These are phyloP conservation scores for Eristalis tenax DNA, from an alignment of 2,888 invertebrate species.

Conservation along the genomic window DNA sequence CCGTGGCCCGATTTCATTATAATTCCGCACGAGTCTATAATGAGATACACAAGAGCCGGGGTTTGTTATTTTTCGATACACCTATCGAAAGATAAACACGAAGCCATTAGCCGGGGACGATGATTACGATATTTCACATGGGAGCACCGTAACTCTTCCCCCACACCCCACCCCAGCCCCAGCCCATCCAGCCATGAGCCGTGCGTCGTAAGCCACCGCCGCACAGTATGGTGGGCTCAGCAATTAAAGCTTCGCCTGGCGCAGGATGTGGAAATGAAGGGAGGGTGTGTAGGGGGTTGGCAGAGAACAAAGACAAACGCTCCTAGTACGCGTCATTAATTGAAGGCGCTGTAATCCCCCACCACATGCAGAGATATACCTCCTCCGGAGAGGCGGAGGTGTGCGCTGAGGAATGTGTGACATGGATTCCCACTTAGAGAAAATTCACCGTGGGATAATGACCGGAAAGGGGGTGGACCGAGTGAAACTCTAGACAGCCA, in stretches of 20 bases:
- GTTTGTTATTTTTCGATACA: neutral
- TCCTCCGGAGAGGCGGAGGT: neutral
- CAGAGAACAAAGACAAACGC: neutral
- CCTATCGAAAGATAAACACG: neutral
- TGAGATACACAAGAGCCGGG: conserved; percentile 17
- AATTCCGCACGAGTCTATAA: conserved; percentile 36
- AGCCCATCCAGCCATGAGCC: neutral
- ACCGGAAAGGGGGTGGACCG: neutral
- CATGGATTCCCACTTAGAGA: neutral
- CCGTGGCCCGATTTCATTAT: conserved; percentile 13
- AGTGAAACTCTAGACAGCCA: neutral
- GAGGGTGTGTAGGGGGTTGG: neutral
- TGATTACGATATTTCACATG: neutral
- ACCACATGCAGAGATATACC: neutral
- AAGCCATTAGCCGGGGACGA: neutral
- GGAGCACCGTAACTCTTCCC: neutral
- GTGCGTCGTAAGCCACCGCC: neutral
- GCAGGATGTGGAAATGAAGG: neutral
- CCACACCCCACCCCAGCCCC: neutral
- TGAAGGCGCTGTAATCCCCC: neutral
- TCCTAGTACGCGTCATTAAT: neutral
- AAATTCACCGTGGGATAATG: neutral
- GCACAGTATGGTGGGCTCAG: neutral
- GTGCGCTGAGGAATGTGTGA: neutral
- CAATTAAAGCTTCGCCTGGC: neutral